phyloP scores from a whole-genome alignment of 2,797 vertebrate genomes.

The Todus mexicanus region DNA sequence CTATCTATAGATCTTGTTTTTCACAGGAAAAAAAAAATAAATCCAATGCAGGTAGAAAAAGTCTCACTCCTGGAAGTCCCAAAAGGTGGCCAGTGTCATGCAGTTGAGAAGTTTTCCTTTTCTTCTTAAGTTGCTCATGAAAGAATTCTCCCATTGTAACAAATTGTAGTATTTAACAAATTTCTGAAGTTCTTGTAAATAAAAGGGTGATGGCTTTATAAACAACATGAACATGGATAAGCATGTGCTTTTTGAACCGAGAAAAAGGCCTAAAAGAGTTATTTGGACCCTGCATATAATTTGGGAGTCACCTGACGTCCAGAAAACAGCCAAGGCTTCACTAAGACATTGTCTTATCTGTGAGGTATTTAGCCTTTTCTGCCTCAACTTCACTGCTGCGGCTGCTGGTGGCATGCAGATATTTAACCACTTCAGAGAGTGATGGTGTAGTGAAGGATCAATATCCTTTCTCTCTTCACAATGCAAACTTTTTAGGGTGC shows the following conservation, averaged over 20 bases:
- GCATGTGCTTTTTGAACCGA: background rate
- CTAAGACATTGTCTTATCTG: background rate
- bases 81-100: background rate
- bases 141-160: background rate
- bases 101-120: background rate
- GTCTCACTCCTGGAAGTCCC: background rate
- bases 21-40: background rate
- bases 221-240: background rate
- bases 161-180: background rate
- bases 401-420: background rate
- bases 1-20: background rate
- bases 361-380: background rate
- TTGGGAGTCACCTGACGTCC: background rate
- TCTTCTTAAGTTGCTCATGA: background rate
- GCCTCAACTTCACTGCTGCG: background rate
- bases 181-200: background rate
- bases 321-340: background rate
- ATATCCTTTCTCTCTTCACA: background rate
- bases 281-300: background rate
- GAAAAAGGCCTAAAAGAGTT: background rate
- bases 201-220: background rate
- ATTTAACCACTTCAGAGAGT: fast-evolving
- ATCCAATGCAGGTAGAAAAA: background rate
- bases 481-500: background rate
- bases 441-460: background rate